These are phyloP conservation scores for Dynastes hyllus DNA, from an alignment of 2,888 invertebrate genomes.

Conservation along the genomic window DNA sequence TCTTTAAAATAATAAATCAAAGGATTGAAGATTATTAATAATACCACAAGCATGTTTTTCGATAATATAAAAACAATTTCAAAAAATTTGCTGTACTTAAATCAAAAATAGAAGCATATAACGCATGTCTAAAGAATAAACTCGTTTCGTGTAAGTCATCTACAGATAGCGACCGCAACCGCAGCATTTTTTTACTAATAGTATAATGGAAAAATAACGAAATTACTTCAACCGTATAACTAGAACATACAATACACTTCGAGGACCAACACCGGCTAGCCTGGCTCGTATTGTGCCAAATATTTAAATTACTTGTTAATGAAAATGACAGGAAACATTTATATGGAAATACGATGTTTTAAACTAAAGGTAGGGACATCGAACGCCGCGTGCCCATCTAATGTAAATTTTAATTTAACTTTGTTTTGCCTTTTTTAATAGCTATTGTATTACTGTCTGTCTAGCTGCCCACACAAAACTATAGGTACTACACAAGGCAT, in stretches of 20 bases:
- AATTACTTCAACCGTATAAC: constrained; percentile 14
- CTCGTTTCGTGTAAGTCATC: not conserved
- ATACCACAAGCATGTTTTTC: no score
- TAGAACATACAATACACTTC: constrained; percentile 1
- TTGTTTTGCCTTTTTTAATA: not conserved
- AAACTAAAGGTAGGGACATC: constrained; percentile 35
- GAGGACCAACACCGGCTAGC: not conserved
- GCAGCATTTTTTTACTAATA: constrained; percentile 7
- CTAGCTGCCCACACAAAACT: no score
- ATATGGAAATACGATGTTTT: constrained; percentile 33
- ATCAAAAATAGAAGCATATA: no score
- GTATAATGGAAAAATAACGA: constrained; percentile 32
- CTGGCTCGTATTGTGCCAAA: constrained; percentile 24
- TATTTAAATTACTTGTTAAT: constrained; percentile 43
- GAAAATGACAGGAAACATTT: constrained; percentile 44
- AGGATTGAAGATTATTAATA: no score
- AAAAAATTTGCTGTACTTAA: no score
- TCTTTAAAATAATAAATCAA: no score
- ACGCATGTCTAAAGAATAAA: no score
- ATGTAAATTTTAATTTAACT: constrained; percentile 35
- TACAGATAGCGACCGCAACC: not conserved
- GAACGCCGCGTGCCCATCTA: not conserved
- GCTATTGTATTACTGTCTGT: no score
- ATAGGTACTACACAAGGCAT: no score
- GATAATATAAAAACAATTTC: no score